Base-by-base conservation (phyloP, 2,113 vertebrate genomes). In the Chaenogobius annularis region DNA sequence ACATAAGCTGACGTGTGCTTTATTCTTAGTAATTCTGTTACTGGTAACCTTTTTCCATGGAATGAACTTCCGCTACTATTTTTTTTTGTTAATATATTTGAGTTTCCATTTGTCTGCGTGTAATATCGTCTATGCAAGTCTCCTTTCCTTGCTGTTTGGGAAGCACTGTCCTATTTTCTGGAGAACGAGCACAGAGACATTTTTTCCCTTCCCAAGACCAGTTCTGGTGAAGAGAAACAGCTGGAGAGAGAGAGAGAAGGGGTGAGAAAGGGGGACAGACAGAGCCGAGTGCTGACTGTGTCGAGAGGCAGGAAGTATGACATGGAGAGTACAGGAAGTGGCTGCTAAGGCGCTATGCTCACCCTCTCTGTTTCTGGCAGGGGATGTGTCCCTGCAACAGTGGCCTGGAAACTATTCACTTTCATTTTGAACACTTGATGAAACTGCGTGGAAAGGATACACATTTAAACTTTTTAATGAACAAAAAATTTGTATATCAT, bases 271-370 rank as follows among this genome's bases (percentile, higher is more conserved):
- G 73, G 69, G 44, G 47, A 10, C 50, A 81, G 65, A 61, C 31
- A 75, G 69, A 48, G 43, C 9, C 13, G 55, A 73, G 83, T 81
- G 46, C 77, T 50, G 69, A 74, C 68, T 84, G 74, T 59, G 74
- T 68, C 55, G 75, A 22, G 70, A 85, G 74, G 71, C 89, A 90
- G 87, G 88, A 91, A 90, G 87, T 87, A 83, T 81, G 81, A 79
- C 76, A 78, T 50, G 15, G 76, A 81, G 85, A 80, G 72, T 43
- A 80, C 78, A 87, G 90, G 88, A 91, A 90, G 84, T 66, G 72
- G 68, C 80, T 75, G 84, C 85, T 79, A 82, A 26, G 80, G 77
- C 70, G 81, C 79, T 68, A 75, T 11, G 62, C 77, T 80, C 68
- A 66, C 72, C 48, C 58, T 71, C 67, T 70, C 8, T 55, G 22